phyloP scores from a whole-genome alignment of 2,888 invertebrate species.

The Lathronympha strigana region DNA sequence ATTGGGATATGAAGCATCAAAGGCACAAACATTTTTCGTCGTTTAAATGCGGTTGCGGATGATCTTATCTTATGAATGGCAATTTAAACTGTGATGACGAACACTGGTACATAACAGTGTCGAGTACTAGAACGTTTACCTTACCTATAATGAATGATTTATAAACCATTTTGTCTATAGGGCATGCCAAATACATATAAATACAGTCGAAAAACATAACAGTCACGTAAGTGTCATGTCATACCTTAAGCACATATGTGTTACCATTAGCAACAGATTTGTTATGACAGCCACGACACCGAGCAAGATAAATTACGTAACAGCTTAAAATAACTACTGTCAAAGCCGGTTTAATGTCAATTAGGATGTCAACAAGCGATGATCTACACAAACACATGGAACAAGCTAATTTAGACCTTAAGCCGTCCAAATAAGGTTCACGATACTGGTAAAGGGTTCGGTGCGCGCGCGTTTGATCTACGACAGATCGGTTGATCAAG shows the following conservation, averaged over 20 bases:
- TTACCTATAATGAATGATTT: too few relatives aligned
- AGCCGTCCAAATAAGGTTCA: neutral
- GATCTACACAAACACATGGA: conserved; percentile 19
- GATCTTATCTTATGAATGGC: too few relatives aligned
- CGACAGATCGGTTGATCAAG: conserved; percentile 30
- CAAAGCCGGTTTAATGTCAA: conserved; percentile 31
- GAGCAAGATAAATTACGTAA: conserved; percentile 24
- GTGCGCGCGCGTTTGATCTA: conserved; percentile 37
- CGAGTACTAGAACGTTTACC: too few relatives aligned
- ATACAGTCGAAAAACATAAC: neutral
- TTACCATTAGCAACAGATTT: conserved; percentile 21
- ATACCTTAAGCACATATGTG: neutral
- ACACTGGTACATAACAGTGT: too few relatives aligned
- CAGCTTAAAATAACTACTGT: conserved; percentile 26
- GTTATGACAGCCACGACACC: conserved; percentile 13
- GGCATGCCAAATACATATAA: neutral
- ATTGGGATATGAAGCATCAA: too few relatives aligned
- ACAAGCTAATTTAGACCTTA: neutral
- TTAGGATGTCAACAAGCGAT: conserved; percentile 40
- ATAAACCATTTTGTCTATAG: neutral
- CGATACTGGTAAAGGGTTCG: neutral
- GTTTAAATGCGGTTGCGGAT: too few relatives aligned
- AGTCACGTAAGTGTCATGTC: neutral
- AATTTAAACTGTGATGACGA: too few relatives aligned
- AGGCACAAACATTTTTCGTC: too few relatives aligned